Evolutionary conservation across 2,797 vertebrate genomes (phyloP).

Genomic region (Pantherophis alleghaniensis): DNA sequence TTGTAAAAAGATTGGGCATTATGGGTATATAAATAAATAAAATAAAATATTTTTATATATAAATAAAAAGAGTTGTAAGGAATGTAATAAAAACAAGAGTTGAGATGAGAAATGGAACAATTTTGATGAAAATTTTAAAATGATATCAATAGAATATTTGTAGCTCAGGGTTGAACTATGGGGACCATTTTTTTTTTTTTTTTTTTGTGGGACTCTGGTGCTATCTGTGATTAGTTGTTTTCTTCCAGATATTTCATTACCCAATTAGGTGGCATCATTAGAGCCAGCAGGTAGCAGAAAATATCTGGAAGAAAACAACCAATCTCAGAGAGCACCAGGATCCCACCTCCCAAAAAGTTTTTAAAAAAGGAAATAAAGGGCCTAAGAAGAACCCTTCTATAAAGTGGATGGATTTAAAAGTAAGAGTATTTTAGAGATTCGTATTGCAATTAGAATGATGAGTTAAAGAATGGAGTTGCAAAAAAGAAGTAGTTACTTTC

Average conservation of each 20-base stretch:
- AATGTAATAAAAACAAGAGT: neutral
- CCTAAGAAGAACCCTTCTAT: neutral
- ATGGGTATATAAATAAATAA: neutral
- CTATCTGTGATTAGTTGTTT: too few species aligned
- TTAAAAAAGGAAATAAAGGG: neutral
- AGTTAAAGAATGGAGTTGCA: too few species aligned
- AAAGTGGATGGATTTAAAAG: neutral
- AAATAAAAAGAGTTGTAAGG: neutral
- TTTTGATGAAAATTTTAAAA: neutral
- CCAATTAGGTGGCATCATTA: too few species aligned
- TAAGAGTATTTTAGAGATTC: neutral
- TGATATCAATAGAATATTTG: too few species aligned
- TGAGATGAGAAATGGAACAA: neutral
- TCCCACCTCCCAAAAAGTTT: neutral
- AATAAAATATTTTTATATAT: neutral
- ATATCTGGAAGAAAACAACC: too few species aligned
- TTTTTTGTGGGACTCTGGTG: too few species aligned
- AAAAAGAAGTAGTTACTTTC: too few species aligned
- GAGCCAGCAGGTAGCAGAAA: too few species aligned
- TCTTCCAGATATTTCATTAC: too few species aligned
- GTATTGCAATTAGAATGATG: neutral
- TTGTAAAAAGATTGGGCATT: neutral
- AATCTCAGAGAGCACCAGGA: too few species aligned
- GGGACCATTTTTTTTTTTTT: too few species aligned
- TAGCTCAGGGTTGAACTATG: too few species aligned